A percentile compares a stretch with the other conserved stretches of the same genome.
Conservation (phyloP, 1,140 invertebrate genomes). For the Bombus fervidus region DNA sequence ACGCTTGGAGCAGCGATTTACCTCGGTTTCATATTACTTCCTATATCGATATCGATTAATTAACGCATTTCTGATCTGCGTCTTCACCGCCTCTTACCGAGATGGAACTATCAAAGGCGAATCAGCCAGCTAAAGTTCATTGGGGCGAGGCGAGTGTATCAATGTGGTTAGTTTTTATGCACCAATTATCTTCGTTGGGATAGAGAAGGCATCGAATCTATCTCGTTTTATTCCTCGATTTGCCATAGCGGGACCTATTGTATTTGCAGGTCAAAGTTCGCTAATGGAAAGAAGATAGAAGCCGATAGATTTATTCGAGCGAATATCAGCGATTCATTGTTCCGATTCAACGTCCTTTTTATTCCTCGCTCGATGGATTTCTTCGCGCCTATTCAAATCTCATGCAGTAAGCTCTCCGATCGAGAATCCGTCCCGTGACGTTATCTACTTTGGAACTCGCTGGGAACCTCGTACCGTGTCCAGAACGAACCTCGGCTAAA, state of each 20-base stretch:
- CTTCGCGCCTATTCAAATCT: constrained; percentile 18
- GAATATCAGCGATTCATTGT: constrained; percentile 32
- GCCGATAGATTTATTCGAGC: constrained; percentile 22
- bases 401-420: neutral
- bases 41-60: constrained; percentile 30
- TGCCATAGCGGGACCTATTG: neutral
- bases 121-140: neutral
- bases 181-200: neutral
- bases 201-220: neutral
- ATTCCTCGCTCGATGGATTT: constrained; percentile 19
- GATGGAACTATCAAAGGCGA: neutral
- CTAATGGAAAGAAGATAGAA: neutral
- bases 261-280: constrained; percentile 7
- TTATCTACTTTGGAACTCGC: neutral
- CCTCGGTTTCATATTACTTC: neutral
- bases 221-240: neutral
- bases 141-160: neutral
- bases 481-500: neutral
- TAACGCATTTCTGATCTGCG: neutral
- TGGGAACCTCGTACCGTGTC: neutral
- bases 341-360: constrained; percentile 6
- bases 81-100: neutral
- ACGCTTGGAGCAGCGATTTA: constrained; percentile 22
- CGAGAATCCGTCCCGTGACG: neutral
- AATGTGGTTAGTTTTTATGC: neutral